These are phyloP conservation scores for Phalacrocorax brasilianus DNA, from an alignment of 2,113 vertebrate species.

Conservation along the genomic window DNA sequence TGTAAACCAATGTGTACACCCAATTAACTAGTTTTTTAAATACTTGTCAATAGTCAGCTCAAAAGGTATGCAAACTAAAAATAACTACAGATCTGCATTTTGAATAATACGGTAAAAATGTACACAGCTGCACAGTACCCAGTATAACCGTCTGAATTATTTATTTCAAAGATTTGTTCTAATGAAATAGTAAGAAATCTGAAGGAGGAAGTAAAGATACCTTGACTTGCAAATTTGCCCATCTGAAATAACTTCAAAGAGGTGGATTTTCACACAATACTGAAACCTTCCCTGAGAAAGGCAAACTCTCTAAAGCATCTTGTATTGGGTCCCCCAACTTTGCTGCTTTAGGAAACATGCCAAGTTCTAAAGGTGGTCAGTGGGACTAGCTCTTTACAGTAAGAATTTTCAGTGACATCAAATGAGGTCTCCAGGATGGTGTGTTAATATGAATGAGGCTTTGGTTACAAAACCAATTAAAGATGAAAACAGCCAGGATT, in stretches of 20 bases:
- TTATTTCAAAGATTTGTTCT: background rate
- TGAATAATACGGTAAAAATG: background rate
- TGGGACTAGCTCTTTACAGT: background rate
- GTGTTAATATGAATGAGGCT: background rate
- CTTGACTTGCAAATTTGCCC: background rate
- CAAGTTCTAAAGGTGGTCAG: background rate
- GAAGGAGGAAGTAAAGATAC: background rate
- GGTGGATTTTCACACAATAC: background rate
- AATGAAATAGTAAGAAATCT: background rate
- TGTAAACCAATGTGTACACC: background rate
- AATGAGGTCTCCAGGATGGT: background rate
- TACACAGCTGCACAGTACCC: background rate
- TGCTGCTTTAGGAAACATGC: background rate
- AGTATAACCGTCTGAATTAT: background rate
- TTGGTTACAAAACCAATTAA: background rate
- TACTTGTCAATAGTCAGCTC: background rate
- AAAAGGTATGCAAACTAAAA: background rate
- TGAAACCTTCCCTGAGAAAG: background rate
- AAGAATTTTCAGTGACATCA: background rate
- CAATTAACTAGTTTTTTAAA: background rate
- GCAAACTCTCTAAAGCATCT: background rate
- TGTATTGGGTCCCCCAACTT: background rate
- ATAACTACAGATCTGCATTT: background rate
- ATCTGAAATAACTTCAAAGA: background rate
- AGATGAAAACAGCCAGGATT: background rate